Evolutionary conservation across 2,888 invertebrate species (phyloP), one percentile per base, ranked within the genome.

Genomic region (Biston betularia): DNA sequence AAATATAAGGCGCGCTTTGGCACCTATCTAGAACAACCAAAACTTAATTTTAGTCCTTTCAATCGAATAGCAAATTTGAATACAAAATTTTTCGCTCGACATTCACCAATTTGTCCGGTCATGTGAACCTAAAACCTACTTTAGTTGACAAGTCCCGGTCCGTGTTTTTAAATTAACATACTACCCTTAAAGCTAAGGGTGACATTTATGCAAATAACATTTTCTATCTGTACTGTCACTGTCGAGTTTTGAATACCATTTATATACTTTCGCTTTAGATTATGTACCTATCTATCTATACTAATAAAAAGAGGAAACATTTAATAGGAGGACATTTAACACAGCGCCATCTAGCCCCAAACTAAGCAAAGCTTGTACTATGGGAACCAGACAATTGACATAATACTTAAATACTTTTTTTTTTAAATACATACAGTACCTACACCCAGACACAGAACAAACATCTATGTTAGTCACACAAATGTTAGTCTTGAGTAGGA

Each of bases 101-200:
- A 54, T 33, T 42, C 34, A 50, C 56, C 50, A 63, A 57, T 63
- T 63, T 63, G 42, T 63, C 15, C 6, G 35, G 46, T 4, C 54
- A n/a, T 42, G 59, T 59, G 44, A 48, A 40, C 15, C 11, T 12
- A 9, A 24, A 40, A 34, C 12, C 34, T 42, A 62, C 24, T 38
- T 53, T 46, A 48, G 33, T 48, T 35, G 14, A 54, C 62, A 49
- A 10, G 44, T 38, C 45, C 45, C 56, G 50, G n/a, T 3, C 10
- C 63, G 10, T 63, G 57, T 57, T 63, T 63, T 59, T 59, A n/a
- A 59, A 57, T 63, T 57, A 52, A 56, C 46, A 7, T 55, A 7
- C 50, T 54, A 24, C 46, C 61, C 33, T 33, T 40, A 6, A 6
- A 62, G 38, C 33, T 57, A 15, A 38, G 48, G 46, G 8, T 24